phyloP scores from a whole-genome alignment of 2,113 vertebrate species.

The Lophochroa leadbeateri region DNA sequence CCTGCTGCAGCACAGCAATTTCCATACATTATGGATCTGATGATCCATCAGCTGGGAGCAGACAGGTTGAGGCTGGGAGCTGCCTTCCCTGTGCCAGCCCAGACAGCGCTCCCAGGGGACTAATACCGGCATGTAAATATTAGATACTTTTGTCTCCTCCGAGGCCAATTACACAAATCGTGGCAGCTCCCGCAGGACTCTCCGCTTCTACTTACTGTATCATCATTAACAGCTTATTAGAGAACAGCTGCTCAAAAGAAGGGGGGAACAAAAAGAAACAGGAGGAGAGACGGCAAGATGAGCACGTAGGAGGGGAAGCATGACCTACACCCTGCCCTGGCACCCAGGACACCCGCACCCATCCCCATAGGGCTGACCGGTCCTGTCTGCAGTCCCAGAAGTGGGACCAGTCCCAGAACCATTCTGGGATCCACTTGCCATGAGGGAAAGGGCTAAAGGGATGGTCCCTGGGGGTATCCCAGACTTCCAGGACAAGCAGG shows the following conservation, averaged over 20 bases:
- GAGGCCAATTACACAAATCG: slow-evolving; percentile 84
- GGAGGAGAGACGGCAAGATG: neutral
- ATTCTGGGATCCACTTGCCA: fast-evolving
- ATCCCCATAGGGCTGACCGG: fast-evolving
- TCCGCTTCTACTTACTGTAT: slow-evolving; percentile 76
- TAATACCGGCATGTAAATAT: slow-evolving; percentile 78
- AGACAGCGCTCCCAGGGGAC: slow-evolving; percentile 69
- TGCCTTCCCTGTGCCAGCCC: slow-evolving; percentile 50
- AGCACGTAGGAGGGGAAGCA: neutral
- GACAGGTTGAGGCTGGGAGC: slow-evolving; percentile 5
- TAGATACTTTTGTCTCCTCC: slow-evolving; percentile 77
- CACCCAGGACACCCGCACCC: neutral
- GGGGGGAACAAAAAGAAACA: neutral
- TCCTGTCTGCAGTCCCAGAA: neutral
- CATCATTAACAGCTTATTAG: slow-evolving; percentile 83
- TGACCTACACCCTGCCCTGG: neutral
- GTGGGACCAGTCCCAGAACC: fast-evolving
- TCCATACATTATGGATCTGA: neutral
- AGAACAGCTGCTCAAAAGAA: slow-evolving; percentile 71
- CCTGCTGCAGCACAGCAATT: fast-evolving
- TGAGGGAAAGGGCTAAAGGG: neutral
- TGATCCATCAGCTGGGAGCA: neutral
- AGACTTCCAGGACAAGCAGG: neutral
- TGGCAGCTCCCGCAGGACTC: slow-evolving; percentile 74
- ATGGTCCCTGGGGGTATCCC: neutral